Conservation (phyloP, 2,113 vertebrate genomes). For the Eurypyga helias region DNA sequence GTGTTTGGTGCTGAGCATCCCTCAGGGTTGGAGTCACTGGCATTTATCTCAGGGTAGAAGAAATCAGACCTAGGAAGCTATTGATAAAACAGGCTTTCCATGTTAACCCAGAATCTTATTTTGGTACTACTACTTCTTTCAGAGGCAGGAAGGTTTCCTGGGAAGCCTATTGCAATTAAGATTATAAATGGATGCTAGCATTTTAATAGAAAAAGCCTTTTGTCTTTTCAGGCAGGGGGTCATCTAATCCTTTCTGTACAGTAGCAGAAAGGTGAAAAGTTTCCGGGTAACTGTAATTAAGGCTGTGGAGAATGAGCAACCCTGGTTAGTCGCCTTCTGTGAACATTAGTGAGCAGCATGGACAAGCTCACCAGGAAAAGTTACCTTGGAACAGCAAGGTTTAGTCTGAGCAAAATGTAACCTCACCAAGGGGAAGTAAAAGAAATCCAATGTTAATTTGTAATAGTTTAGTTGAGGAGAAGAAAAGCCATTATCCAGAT, state of each 20-base stretch:
- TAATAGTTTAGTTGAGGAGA: neutral
- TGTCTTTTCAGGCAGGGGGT: neutral
- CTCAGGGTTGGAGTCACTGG: neutral
- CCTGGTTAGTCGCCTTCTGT: neutral
- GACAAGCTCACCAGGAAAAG: neutral
- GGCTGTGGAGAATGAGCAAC: slow-evolving; percentile 5
- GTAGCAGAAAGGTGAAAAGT: slow-evolving; percentile 1
- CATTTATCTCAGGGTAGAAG: neutral
- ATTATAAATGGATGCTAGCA: neutral
- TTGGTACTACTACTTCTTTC: neutral
- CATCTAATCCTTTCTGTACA: neutral
- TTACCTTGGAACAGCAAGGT: neutral
- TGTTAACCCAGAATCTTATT: neutral
- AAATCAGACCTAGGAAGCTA: neutral
- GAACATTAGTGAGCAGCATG: neutral
- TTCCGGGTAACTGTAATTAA: slow-evolving; percentile 1
- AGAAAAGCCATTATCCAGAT: neutral
- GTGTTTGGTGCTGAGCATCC: neutral
- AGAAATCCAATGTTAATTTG: neutral
- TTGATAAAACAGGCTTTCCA: neutral
- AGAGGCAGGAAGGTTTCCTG: neutral
- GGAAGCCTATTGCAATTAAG: slow-evolving; percentile 12
- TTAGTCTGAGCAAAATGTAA: neutral
- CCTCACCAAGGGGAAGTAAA: neutral
- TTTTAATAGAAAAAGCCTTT: neutral